These are phyloP conservation scores for Steatocranus sp. DNA, from an alignment of 2,797 vertebrate genomes.

Conservation along the genomic window DNA sequence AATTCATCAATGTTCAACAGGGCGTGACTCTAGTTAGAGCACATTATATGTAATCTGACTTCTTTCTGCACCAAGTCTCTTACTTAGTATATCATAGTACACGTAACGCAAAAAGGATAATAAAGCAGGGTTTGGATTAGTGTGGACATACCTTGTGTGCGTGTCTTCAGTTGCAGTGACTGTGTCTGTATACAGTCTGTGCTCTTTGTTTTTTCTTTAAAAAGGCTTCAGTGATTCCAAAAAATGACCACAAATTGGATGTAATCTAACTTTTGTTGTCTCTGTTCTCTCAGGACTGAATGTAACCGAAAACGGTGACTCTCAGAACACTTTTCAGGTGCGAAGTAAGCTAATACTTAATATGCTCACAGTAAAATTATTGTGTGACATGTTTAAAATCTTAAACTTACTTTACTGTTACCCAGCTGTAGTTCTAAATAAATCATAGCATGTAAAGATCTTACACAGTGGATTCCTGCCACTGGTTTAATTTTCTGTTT, in stretches of 20 bases:
- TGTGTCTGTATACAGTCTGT: neutral
- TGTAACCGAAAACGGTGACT: conserved; percentile 64
- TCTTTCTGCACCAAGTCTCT: neutral
- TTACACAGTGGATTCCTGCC: neutral
- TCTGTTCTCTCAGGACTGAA: conserved; percentile 78
- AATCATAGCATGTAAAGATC: neutral
- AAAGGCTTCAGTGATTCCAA: neutral
- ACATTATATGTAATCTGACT: neutral
- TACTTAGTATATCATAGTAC: rapidly evolving
- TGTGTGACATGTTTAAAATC: neutral
- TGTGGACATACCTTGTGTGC: rapidly evolving
- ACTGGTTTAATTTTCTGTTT: neutral
- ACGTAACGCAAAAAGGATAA: neutral
- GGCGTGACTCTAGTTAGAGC: rapidly evolving
- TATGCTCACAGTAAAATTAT: neutral
- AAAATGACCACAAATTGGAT: neutral
- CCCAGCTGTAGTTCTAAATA: neutral
- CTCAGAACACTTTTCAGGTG: conserved; percentile 88
- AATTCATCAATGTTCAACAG: neutral
- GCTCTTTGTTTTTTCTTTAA: neutral
- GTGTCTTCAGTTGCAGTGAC: neutral
- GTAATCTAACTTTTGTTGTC: neutral
- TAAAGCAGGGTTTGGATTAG: neutral
- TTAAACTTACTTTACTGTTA: neutral
- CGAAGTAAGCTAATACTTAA: neutral